Percentiles rank a stretch among this genome's conserved stretches.
Evolutionary conservation across 2,797 vertebrate species (phyloP).

Genomic region (Esox masquinongy): DNA sequence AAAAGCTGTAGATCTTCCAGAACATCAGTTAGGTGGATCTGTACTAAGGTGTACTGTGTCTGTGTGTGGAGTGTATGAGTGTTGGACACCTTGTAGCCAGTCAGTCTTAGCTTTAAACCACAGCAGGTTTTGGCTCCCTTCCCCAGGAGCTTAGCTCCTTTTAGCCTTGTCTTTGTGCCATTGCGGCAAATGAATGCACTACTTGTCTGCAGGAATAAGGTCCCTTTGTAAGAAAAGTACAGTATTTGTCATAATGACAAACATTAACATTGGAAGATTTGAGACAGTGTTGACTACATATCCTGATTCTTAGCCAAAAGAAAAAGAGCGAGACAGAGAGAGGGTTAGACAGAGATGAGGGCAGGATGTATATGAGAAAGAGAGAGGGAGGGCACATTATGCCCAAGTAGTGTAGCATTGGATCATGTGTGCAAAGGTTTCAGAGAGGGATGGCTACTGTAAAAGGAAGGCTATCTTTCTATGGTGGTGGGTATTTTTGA

Average conservation of each 20-base stretch:
- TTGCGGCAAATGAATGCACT: not conserved
- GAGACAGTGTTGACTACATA: conserved; percentile 12
- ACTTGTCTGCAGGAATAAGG: conserved; percentile 11
- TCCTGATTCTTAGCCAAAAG: not conserved
- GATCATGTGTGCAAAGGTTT: not conserved
- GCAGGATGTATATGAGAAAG: not conserved
- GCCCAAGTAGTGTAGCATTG: not conserved
- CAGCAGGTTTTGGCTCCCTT: not conserved
- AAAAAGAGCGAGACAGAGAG: not conserved
- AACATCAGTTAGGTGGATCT: not conserved
- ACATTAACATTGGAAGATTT: not conserved
- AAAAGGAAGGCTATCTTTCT: not conserved
- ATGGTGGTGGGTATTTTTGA: not conserved
- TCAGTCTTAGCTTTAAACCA: conserved; percentile 3
- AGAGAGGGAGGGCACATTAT: not conserved
- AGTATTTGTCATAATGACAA: not conserved
- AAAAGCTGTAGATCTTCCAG: not conserved
- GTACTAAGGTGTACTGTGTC: not conserved
- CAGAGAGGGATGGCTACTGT: not conserved
- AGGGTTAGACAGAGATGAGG: too few relatives aligned
- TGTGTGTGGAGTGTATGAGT: not conserved
- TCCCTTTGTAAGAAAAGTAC: not conserved
- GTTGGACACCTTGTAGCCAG: conserved; percentile 15
- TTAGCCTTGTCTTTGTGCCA: conserved; percentile 2
- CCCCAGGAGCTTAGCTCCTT: not conserved